Evolutionary conservation across 2,888 invertebrate genomes (phyloP).

Genomic region (Euzetes globulus): DNA sequence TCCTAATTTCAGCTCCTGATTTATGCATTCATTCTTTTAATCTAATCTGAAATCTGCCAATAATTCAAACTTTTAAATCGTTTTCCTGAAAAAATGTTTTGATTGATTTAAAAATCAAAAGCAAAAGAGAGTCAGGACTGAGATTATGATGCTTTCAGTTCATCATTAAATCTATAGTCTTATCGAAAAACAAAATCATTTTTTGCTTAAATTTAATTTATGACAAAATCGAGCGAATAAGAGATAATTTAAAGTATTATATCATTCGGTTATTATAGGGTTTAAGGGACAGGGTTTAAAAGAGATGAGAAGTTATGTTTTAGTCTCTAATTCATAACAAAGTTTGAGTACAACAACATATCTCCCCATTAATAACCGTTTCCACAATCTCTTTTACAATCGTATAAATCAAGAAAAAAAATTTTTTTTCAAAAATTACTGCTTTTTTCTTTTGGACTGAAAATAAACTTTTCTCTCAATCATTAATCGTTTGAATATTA

Average conservation of each 20-base stretch:
- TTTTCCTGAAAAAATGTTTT: neutral
- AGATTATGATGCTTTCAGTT: conserved; percentile 22
- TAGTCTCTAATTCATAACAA: neutral
- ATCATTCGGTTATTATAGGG: neutral
- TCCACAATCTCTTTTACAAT: neutral
- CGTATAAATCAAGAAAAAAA: neutral
- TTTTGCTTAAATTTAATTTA: neutral
- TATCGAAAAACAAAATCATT: neutral
- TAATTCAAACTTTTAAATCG: neutral
- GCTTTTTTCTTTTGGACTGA: neutral
- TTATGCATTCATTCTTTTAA: neutral
- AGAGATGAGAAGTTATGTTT: neutral
- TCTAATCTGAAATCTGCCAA: neutral
- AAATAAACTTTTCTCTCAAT: no score
- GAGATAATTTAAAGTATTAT: neutral
- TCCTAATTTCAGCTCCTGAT: neutral
- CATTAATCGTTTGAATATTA: no score
- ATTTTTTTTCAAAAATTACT: neutral
- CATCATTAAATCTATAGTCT: conserved; percentile 22
- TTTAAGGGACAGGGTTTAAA: no score
- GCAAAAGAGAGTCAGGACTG: neutral
- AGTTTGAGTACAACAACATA: neutral
- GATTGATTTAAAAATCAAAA: neutral
- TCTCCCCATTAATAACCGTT: conserved; percentile 6
- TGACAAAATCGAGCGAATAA: neutral